Evolutionary conservation across 1,140 invertebrate species (phyloP).

Genomic region (Papilio aristodemus): DNA sequence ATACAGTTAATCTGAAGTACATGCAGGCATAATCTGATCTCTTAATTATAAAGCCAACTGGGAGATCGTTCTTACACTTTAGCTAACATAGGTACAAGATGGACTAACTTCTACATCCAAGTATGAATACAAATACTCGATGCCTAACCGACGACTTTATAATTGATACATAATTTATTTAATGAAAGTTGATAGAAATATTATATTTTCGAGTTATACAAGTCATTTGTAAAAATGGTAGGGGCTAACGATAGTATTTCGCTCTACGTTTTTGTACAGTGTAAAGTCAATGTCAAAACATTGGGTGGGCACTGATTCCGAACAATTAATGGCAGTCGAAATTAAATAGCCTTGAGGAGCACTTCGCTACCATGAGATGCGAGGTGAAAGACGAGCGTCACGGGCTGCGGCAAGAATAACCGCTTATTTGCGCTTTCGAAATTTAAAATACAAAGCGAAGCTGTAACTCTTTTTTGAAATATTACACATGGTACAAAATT

Average conservation of each 20-base stretch:
- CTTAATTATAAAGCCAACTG: no score
- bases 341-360: constrained; percentile 66
- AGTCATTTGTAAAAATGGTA: constrained; percentile 34
- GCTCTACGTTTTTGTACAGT: constrained; percentile 44
- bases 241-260: constrained; percentile 41
- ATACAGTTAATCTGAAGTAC: no score
- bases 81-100: no score
- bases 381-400: constrained; percentile 52
- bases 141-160: no score
- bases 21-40: no score
- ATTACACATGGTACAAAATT: constrained; percentile 33
- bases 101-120: no score
- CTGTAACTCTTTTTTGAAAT: constrained; percentile 42
- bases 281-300: constrained; percentile 59
- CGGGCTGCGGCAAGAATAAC: constrained; percentile 47
- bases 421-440: constrained; percentile 47
- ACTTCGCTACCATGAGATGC: constrained; percentile 45
- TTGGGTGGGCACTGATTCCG: constrained; percentile 49
- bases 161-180: no score
- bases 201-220: no score
- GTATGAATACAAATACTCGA: no score
- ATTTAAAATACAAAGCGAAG: constrained; percentile 45
- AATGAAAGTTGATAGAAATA: no score
- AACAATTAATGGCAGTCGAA: constrained; percentile 57
- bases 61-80: no score